Base-by-base conservation (phyloP, 2,797 vertebrate genomes). In the Cirrhinus molitorella region DNA sequence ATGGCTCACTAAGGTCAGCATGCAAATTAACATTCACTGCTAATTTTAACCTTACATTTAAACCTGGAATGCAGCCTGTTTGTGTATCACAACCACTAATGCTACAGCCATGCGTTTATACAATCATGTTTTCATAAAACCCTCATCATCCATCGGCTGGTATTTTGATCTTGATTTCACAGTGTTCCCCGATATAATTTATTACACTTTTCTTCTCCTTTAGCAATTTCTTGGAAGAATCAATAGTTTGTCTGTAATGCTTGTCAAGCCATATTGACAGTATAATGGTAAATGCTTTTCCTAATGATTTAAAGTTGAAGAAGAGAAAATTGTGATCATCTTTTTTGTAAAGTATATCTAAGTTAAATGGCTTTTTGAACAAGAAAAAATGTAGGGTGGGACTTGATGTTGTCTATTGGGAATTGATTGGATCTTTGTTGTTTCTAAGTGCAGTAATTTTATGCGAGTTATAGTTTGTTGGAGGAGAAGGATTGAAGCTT, bases 241-340 rank as follows among this genome's bases (percentile, higher is more conserved):
- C 80, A 65, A 85, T 83, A 31, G 25, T 40, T 68, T 72, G 31
- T 49, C 57, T 83, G 17, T 77, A 61, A 77, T 84, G 73, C 70
- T 70, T 80, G 71, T 77, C 51, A 79, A 82, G 47, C 53, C 63
- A 43, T 76, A 79, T 66, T 75, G 79, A 79, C 70, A 83, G 61
- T 47, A 75, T 83, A 71, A 81, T 40, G 31, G 66, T 34, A 71
- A 31, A 84, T 55, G 28, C 65, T 76, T 43, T 40, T 28, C 21
- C 34, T 59, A 17, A 75, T 75, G 34, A 59, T 75, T 75, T 23
- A 59, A 59, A 59, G 53, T 23, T 53, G 21, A 34, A 31, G 40
- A 75, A 75, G 16, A 70, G n/a, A 68, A 23, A 71, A 49, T 53
- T 73, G 11, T 31, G 10, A 73, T 34, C 3, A 49, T 73, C 21